Evolutionary conservation across 2,113 vertebrate genomes (phyloP), one percentile per base, ranked within the genome.

Genomic region (Cephalopterus ornatus): DNA sequence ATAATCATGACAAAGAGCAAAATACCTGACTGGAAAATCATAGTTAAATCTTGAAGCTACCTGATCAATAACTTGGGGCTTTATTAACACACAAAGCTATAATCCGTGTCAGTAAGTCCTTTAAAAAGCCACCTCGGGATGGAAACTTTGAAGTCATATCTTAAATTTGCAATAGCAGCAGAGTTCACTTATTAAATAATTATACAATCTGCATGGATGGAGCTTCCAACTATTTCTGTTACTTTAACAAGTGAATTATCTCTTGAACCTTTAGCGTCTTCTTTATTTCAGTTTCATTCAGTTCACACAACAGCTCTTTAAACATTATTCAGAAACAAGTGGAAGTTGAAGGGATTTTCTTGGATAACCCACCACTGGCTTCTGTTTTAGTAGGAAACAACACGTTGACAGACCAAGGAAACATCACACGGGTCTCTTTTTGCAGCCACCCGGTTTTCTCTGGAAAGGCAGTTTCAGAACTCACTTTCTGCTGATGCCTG

Each of bases 191-290:
- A 55, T 65, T 72, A 56, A 93, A 76, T 89, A 58, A 49, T 88
- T 1, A 52, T 41, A 37, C 17, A 32, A 93, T 37, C 49, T 58
- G 5, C 6, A n/a, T 5, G 4, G 28, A 44, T 35, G 0, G 0
- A 33, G 17, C 67, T 87, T 84, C 70, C 39, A 90, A 14, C 10
- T 73, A 52, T 82, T 87, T 71, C 22, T 10, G 12, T 79, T 42
- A 35, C 20, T 67, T 82, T 30, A 35, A 56, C 12, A 37, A 28
- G n/a, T 42, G 67, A 88, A 52, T 88, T 78, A 20, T 70, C 14
- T 75, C 50, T 19, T 82, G 27, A 67, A 41, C 23, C 23, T 74
- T 72, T 86, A 44, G 13, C 5, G 5, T 41, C 42, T 33, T 62
- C 32, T n/a, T 28, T 80, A 59, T 77, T 35, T 26, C 37, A 83